A percentile compares a stretch with the other conserved stretches of the same genome.
These are phyloP conservation scores for Microcebus tavaratra DNA, from an alignment of 2,113 vertebrate species.

Conservation along the genomic window DNA sequence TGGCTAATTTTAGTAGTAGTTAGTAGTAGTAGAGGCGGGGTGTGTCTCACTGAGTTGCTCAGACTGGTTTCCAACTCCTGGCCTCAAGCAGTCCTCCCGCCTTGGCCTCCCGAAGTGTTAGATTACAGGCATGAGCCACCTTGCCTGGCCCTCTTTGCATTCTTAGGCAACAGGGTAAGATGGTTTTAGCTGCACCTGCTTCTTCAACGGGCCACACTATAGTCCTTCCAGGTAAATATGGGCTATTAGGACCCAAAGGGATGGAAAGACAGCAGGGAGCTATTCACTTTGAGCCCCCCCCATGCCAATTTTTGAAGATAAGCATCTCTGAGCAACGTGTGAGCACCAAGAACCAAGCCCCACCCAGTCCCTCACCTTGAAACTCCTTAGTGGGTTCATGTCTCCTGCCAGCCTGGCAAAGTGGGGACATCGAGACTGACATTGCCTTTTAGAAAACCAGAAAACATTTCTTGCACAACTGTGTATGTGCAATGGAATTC, in stretches of 20 bases:
- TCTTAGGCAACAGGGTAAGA: neutral
- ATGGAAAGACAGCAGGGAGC: neutral
- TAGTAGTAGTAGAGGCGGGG: too few species aligned
- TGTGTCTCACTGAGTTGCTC: too few species aligned
- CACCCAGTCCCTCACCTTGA: neutral
- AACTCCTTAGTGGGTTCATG: neutral
- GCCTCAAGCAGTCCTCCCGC: too few species aligned
- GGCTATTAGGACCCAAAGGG: neutral
- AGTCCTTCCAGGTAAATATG: fast-evolving
- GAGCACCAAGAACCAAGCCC: neutral
- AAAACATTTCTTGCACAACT: neutral
- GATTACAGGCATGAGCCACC: too few species aligned
- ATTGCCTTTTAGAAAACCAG: neutral
- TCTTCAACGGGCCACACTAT: neutral
- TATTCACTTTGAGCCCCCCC: neutral
- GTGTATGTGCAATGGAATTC: neutral
- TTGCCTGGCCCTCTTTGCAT: neutral
- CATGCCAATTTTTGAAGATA: neutral
- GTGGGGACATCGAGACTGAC: neutral
- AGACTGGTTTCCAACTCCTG: too few species aligned
- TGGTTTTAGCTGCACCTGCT: neutral
- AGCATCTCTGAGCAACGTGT: fast-evolving
- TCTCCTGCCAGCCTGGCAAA: neutral
- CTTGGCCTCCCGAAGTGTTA: too few species aligned
- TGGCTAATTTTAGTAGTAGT: too few species aligned